Evolutionary conservation across 2,797 vertebrate genomes (phyloP).

Genomic region (Cichlasoma orientale): DNA sequence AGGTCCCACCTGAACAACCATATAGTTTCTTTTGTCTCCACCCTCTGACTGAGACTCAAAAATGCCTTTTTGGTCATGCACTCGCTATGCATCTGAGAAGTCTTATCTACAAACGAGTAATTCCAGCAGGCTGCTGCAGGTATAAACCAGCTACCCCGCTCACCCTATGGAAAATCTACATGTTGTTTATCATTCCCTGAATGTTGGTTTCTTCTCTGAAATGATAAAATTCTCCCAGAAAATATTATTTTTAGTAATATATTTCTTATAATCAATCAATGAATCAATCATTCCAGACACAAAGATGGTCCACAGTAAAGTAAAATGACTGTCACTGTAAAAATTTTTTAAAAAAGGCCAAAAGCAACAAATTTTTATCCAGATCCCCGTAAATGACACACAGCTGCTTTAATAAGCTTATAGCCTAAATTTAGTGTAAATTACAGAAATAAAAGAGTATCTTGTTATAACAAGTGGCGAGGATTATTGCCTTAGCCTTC

Average conservation of each 20-base stretch:
- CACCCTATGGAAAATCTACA: neutral
- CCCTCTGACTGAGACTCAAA: neutral
- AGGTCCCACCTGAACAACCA: neutral
- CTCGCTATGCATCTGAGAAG: neutral
- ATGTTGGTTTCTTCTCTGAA: conserved; percentile 16
- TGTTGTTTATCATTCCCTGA: neutral
- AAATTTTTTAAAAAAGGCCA: neutral
- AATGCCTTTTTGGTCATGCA: neutral
- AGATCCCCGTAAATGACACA: neutral
- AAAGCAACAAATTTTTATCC: neutral
- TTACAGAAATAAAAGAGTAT: conserved; percentile 27
- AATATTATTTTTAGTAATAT: neutral
- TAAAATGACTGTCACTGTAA: no score
- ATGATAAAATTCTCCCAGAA: neutral
- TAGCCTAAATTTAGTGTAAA: conserved; percentile 2
- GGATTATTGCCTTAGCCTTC: conserved; percentile 44
- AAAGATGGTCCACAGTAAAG: no score
- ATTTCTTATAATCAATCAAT: neutral
- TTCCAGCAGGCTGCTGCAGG: neutral
- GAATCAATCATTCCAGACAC: no score
- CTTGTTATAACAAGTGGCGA: conserved; percentile 29
- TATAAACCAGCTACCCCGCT: neutral
- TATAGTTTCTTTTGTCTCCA: neutral
- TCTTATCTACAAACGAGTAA: conserved; percentile 24
- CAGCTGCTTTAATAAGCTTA: conserved; percentile 7